A percentile compares a stretch with the other conserved stretches of the same genome.
Evolutionary conservation across 2,888 invertebrate genomes (phyloP).

Genomic region (Phorcus lineatus): DNA sequence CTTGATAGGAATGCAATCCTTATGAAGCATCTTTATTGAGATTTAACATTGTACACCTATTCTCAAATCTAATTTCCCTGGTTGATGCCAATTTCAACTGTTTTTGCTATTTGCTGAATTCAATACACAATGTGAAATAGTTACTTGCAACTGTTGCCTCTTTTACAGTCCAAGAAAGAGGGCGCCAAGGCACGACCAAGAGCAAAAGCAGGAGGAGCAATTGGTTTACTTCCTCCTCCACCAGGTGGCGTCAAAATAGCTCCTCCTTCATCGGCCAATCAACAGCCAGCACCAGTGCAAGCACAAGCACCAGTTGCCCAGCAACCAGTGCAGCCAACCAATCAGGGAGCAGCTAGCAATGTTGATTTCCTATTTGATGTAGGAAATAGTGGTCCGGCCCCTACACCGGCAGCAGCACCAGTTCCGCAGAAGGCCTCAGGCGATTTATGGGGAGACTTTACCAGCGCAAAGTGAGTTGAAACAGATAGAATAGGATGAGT

Average conservation of each 20-base stretch:
- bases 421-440: constrained; percentile 36
- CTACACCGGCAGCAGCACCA: constrained; percentile 34
- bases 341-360: constrained; percentile 13
- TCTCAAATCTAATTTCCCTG: too few species aligned
- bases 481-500: too few species aligned
- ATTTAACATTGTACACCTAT: too few species aligned
- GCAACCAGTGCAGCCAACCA: not conserved
- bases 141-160: too few species aligned
- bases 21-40: too few species aligned
- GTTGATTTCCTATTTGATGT: constrained; percentile 41
- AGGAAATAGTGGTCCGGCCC: constrained; percentile 27
- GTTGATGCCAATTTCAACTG: too few species aligned
- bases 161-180: constrained; percentile 58
- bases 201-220: constrained; percentile 78
- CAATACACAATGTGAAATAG: too few species aligned
- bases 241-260: constrained; percentile 87
- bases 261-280: constrained; percentile 78
- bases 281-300: not conserved
- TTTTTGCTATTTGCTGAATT: too few species aligned
- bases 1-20: too few species aligned
- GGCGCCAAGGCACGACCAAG: constrained; percentile 80
- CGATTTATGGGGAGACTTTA: constrained; percentile 71
- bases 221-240: constrained; percentile 84
- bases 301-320: constrained; percentile 31
- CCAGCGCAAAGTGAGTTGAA: constrained; percentile 51